phyloP scores from a whole-genome alignment of 2,888 invertebrate species.

The Drosophila paramelanica region DNA sequence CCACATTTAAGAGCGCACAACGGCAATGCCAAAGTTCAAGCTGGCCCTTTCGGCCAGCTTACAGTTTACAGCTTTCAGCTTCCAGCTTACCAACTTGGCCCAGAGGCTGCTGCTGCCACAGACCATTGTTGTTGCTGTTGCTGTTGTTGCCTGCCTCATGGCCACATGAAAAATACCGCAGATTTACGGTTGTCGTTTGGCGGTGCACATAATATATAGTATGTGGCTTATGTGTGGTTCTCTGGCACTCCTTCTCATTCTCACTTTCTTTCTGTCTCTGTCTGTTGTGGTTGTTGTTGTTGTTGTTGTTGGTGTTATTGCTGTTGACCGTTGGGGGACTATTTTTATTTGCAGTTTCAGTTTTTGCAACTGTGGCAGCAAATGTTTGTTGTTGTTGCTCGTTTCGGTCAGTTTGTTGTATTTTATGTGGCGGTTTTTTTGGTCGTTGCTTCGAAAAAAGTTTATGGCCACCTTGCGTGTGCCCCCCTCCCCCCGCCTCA shows the following conservation, averaged over 20 bases:
- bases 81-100: conserved; percentile 58
- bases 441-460: conserved; percentile 39
- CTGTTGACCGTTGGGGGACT: conserved; percentile 49
- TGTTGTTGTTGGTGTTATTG: conserved; percentile 23
- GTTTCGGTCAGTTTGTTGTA: conserved; percentile 71
- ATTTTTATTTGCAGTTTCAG: conserved; percentile 80
- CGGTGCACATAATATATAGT: conserved; percentile 65
- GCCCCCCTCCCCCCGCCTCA: conserved; percentile 12
- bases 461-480: conserved; percentile 61
- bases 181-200: conserved; percentile 81
- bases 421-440: conserved; percentile 68
- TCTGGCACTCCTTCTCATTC: not conserved
- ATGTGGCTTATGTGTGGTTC: conserved; percentile 61
- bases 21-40: conserved; percentile 58
- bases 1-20: conserved; percentile 47
- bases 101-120: conserved; percentile 38
- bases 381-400: conserved; percentile 32
- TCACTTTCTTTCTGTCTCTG: not conserved
- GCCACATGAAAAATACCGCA: conserved; percentile 79
- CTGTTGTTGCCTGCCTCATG: conserved; percentile 42
- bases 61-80: conserved; percentile 64
- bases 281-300: conserved; percentile 2
- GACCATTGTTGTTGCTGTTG: conserved; percentile 23
- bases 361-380: conserved; percentile 75
- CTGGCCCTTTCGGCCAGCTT: conserved; percentile 44